Conservation (phyloP, 1,140 invertebrate species). For the Oryctes rhinoceros region DNA sequence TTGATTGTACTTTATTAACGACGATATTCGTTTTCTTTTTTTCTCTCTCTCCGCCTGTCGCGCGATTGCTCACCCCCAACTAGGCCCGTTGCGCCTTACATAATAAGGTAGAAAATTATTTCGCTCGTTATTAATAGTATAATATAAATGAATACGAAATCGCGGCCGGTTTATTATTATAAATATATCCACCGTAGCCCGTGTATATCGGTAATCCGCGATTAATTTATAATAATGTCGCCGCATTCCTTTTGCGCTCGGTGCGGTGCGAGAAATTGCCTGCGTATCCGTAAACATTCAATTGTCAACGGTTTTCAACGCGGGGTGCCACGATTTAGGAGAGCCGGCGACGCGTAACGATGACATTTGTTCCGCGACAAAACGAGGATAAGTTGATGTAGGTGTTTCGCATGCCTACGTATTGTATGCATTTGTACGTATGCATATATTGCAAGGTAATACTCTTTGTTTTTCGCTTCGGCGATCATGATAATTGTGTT, state of each 20-base stretch:
- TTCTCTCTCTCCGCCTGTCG: not conserved
- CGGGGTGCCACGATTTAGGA: conserved; percentile 40
- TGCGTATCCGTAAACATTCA: conserved; percentile 36
- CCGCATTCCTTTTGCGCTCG: conserved; percentile 22
- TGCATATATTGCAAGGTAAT: too few relatives aligned
- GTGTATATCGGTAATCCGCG: conserved; percentile 38
- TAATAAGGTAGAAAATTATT: conserved; percentile 16
- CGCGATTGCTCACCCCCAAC: not conserved
- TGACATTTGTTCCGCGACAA: conserved; percentile 1
- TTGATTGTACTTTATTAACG: conserved; percentile 22
- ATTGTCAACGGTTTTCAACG: conserved; percentile 40
- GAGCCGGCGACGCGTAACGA: not conserved
- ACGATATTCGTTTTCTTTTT: not conserved
- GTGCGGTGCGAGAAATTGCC: conserved; percentile 19
- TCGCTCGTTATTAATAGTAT: not conserved
- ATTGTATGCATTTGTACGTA: too few relatives aligned
- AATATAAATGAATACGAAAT: not conserved
- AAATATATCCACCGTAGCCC: conserved; percentile 19
- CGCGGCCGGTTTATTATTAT: not conserved
- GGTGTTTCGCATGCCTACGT: not conserved
- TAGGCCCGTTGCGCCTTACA: not conserved
- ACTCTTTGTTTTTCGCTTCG: too few relatives aligned
- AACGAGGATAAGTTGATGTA: not conserved
- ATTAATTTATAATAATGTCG: conserved; percentile 44
- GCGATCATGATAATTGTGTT: too few relatives aligned